A percentile compares a stretch with the other conserved stretches of the same genome.
phyloP scores from a whole-genome alignment of 2,113 vertebrate species.

The Dissostichus mawsoni region DNA sequence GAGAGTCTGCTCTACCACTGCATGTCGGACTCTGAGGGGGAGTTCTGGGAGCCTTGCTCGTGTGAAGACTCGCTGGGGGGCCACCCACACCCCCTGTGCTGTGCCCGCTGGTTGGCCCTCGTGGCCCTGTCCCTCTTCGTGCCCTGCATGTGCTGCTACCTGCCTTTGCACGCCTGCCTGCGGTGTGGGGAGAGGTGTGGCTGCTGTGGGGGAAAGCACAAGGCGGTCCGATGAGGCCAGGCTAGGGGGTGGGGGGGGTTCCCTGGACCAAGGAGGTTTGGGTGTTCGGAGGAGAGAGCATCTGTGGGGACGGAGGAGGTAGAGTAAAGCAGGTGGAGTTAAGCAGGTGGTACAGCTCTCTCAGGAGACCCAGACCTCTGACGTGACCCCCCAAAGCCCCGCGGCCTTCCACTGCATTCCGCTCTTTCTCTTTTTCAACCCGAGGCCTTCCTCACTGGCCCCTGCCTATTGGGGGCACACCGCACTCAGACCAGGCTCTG shows the following conservation, averaged over 20 bases:
- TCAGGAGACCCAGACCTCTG: constrained; percentile 62
- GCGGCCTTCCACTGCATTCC: constrained; percentile 79
- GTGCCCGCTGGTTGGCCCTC: constrained; percentile 92
- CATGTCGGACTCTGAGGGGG: constrained; percentile 95
- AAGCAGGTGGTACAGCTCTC: constrained; percentile 20
- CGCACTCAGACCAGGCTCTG: constrained; percentile 69
- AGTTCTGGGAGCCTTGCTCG: constrained; percentile 95
- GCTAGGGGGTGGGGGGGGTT: constrained; percentile 46
- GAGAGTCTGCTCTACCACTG: constrained; percentile 96
- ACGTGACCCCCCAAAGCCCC: constrained; percentile 64
- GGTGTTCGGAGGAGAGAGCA: constrained; percentile 50
- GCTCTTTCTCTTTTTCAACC: constrained; percentile 76
- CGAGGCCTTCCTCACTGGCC: constrained; percentile 74
- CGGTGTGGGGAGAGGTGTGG: constrained; percentile 91
- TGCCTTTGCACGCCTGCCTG: constrained; percentile 92
- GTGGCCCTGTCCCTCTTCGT: constrained; percentile 90
- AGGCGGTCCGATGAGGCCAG: constrained; percentile 91
- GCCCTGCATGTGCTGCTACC: constrained; percentile 97
- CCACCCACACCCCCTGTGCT: constrained; percentile 88
- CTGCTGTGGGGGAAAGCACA: constrained; percentile 93
- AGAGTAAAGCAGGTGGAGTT: constrained; percentile 32
- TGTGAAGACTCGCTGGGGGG: constrained; percentile 89
- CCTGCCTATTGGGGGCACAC: constrained; percentile 65
- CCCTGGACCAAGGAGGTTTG: constrained; percentile 47
- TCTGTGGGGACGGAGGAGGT: constrained; percentile 12